phyloP scores from a whole-genome alignment of 2,888 invertebrate genomes.

The Cynaeus angustus region DNA sequence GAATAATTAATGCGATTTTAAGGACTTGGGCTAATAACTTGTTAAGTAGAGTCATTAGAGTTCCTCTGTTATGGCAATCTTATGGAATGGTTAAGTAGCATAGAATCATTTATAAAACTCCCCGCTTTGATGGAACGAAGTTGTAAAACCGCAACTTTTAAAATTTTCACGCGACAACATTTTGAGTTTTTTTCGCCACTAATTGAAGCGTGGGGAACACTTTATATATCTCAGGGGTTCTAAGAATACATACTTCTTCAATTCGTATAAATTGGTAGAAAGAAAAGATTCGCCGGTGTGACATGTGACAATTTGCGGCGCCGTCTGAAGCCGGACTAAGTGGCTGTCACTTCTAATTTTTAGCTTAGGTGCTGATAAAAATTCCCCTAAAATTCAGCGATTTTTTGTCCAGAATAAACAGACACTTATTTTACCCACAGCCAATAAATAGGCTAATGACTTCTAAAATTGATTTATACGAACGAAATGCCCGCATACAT shows the following conservation, averaged over 20 bases:
- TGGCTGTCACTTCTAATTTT: constrained; percentile 52
- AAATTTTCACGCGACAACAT: constrained; percentile 3
- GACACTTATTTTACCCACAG: constrained; percentile 34
- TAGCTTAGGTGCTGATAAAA: constrained; percentile 37
- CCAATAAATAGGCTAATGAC: constrained; percentile 45
- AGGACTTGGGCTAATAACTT: constrained; percentile 64
- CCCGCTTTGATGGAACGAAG: constrained; percentile 26
- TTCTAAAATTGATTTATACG: constrained; percentile 44
- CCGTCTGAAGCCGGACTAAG: constrained; percentile 50
- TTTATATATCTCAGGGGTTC: constrained; percentile 46
- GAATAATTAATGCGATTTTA: constrained; percentile 66
- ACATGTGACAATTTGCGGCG: constrained; percentile 65
- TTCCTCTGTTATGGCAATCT: constrained; percentile 48
- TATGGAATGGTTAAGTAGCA: constrained; percentile 42
- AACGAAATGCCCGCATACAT: constrained; percentile 45
- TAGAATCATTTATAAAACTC: constrained; percentile 45
- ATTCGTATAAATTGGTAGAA: constrained; percentile 65
- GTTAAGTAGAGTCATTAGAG: constrained; percentile 54
- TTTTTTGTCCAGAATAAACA: constrained; percentile 2
- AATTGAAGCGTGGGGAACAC: constrained; percentile 3
- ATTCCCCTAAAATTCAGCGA: constrained; percentile 37
- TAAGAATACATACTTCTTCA: constrained; percentile 66
- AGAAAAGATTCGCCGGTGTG: constrained; percentile 55
- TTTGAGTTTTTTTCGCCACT: constrained; percentile 4
- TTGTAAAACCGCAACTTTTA: constrained; percentile 12